Evolutionary conservation across 2,113 vertebrate genomes (phyloP), one percentile per base, ranked within the genome.

Genomic region (Hippolais icterina): DNA sequence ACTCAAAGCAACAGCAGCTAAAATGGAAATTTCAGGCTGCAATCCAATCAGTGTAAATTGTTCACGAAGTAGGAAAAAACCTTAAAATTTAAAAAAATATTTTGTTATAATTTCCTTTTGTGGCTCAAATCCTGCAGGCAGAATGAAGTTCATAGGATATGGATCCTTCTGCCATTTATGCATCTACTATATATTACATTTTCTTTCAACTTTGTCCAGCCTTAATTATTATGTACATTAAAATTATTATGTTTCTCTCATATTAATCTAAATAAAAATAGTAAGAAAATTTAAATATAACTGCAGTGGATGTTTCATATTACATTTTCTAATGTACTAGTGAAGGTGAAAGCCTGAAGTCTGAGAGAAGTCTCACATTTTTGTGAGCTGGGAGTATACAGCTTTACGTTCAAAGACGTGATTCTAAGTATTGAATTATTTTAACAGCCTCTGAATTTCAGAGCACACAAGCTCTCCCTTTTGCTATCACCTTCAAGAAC

Each of bases 21-120:
- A 95, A 94, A 96, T 94, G 69, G 83, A 94, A 95, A 92, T 86
- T 95, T 96, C 80, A 94, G 83, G 27, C 79, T 93, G 49, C 85
- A 96, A 94, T 95, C 85, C 91, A 97, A 96, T 95, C 89, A 95
- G 24, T 29, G 71, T 72, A 87, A 87, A 72, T 76, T 96, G 93
- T 79, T 66, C 90, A 96, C 80, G 65, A 96, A 90, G 70, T 94
- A 87, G 42, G 65, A 81, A 54, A 94, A 94, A 82, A 66, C 13
- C 63, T 19, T 49, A 56, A 80, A 78, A 46, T 80, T 90, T 22
- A 1, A 28, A 81, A 74, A 90, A 52, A 41, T 7, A 85, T 78
- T 89, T 74, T 5, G 50, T 86, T 89, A 75, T 60, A 52, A 78
- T 95, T 96, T 95, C 64, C 85, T 96, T 96, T 75, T 78, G 85